Evolutionary conservation across 2,113 vertebrate species (phyloP).

Genomic region (Indicator maculatus): DNA sequence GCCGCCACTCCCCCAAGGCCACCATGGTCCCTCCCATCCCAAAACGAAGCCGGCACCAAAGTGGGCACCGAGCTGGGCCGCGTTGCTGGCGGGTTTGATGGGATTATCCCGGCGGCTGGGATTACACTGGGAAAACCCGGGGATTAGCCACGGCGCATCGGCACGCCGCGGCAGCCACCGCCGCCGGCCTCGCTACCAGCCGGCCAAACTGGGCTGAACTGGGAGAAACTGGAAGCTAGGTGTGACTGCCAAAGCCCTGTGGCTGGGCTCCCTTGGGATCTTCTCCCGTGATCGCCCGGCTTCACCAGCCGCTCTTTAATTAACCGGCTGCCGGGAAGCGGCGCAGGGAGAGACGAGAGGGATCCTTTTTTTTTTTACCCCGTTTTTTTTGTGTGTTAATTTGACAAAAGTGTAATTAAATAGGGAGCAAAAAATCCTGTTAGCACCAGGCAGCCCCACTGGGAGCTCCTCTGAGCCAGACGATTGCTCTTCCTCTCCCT

Average conservation of each 20-base stretch:
- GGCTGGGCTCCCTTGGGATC: not conserved
- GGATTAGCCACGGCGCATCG: conserved; percentile 13
- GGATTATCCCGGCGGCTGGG: conserved; percentile 37
- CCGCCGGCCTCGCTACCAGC: accelerated
- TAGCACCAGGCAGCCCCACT: conserved; percentile 4
- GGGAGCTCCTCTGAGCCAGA: not conserved
- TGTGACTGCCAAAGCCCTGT: not conserved
- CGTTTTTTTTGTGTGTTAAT: not conserved
- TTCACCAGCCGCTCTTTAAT: not conserved
- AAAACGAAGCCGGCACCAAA: not conserved
- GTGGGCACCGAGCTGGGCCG: not conserved
- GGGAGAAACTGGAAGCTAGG: not conserved
- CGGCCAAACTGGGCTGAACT: not conserved
- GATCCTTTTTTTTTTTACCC: not conserved
- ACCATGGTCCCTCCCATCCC: accelerated
- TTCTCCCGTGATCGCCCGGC: not conserved
- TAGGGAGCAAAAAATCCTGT: conserved; percentile 34
- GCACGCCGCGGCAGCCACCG: not conserved
- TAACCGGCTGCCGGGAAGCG: not conserved
- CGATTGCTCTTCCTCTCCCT: not conserved
- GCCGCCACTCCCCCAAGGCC: not conserved
- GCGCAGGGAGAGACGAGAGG: not conserved
- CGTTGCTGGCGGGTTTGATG: not conserved
- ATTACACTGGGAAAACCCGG: not conserved
- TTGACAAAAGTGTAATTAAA: conserved; percentile 63